Base-by-base conservation (phyloP, 2,113 vertebrate genomes). In the Cyrtonyx montezumae region DNA sequence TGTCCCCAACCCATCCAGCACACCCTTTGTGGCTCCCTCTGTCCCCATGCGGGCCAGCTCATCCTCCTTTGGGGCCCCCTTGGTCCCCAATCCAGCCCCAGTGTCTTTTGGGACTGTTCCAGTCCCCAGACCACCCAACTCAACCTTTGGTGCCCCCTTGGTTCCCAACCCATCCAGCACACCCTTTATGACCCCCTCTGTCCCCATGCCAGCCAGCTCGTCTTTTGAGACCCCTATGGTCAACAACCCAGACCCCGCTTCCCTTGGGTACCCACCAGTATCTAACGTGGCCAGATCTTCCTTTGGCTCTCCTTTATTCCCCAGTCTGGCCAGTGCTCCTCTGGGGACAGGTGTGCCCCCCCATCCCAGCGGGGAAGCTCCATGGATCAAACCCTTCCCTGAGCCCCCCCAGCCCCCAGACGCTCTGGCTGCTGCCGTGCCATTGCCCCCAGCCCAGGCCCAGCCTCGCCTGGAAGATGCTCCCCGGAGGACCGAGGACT, bases 181-280 rank as follows among this genome's bases (percentile, higher is more conserved):
- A 59, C 68, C 79, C 10, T 22, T 59, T 59, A 53, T 46, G 19
- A 17, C 9, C 32, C 36, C 67, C 32, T 53, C 51, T 58, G 15
- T 53, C 46, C 40, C 58, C n/a, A 63, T 55, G n/a, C n/a, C 49
- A 55, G n/a, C 30, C 40, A 53, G 20, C 21, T 22, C 69, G 45
- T 74, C 81, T n/a, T 55, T 65, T 62, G 85, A n/a, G 10, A 13
- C 34, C 18, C 77, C 79, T 6, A 32, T 86, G 37, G 51, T 42
- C 56, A n/a, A 51, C 34, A 95, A 56, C 32, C 46, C 53, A 21
- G 26, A 65, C 14, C 69, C 77, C 1, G 1, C 56, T 51, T 86
- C 82, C n/a, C 32, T 90, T 21, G 83, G 83, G 40, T 42, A 85
- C n/a, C 79, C 85, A 5, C 30, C 91, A 23, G 42, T 73, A 68